Percentiles rank a stretch among this genome's conserved stretches.
Conservation (phyloP, 2,113 vertebrate genomes). For the Bubo scandiacus region DNA sequence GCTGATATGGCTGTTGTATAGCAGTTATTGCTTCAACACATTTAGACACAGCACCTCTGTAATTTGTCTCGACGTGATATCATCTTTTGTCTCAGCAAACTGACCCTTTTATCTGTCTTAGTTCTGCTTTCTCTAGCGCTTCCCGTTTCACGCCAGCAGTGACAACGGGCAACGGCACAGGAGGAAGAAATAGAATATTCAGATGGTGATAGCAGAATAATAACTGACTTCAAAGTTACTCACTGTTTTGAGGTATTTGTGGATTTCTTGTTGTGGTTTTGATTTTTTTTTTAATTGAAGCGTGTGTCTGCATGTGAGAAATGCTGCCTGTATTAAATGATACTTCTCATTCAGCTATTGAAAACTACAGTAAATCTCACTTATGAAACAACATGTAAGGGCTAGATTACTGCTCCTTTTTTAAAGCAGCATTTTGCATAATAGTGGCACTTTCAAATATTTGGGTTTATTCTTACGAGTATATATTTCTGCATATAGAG, state of each 20-base stretch:
- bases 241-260: neutral
- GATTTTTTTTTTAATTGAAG: neutral
- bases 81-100: constrained; percentile 69
- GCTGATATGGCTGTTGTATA: constrained; percentile 68
- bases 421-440: neutral
- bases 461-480: neutral
- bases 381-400: neutral
- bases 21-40: constrained; percentile 68
- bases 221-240: neutral
- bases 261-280: neutral
- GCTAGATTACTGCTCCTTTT: neutral
- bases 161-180: neutral
- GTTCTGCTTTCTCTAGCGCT: constrained; percentile 27
- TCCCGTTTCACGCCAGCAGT: neutral
- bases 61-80: constrained; percentile 70
- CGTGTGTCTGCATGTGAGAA: neutral
- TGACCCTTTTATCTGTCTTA: constrained; percentile 62
- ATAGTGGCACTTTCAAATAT: neutral
- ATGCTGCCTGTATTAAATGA: neutral
- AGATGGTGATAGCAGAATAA: neutral
- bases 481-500: neutral
- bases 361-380: neutral
- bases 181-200: neutral
- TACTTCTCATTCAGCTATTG: neutral
- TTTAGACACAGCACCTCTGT: constrained; percentile 68